A percentile compares a stretch with the other conserved stretches of the same genome.
These are phyloP conservation scores for Lasaia peninsularis DNA, from an alignment of 1,140 invertebrate genomes.

Conservation along the genomic window DNA sequence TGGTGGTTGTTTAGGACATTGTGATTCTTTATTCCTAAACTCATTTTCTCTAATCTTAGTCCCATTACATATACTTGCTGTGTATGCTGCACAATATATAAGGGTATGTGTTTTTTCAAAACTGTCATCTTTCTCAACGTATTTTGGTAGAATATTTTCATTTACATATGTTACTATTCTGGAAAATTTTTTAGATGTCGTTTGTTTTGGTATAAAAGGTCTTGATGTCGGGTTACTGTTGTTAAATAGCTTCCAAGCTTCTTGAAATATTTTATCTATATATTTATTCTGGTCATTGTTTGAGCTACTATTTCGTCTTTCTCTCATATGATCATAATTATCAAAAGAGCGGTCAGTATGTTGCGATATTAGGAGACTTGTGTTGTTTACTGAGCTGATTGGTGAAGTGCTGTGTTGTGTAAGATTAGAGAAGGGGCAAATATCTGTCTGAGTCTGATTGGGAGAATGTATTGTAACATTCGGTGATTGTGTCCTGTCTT, in stretches of 20 bases:
- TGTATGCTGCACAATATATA: slow-evolving; percentile 25
- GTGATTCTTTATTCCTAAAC: slow-evolving; percentile 20
- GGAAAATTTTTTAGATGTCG: slow-evolving; percentile 22
- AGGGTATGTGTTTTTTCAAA: slow-evolving; percentile 22
- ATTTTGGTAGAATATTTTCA: background rate
- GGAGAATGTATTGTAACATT: no score
- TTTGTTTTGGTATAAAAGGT: slow-evolving; percentile 22
- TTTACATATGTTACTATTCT: slow-evolving; percentile 21
- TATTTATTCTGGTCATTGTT: no score
- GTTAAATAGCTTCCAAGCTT: slow-evolving; percentile 1
- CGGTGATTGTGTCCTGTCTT: no score
- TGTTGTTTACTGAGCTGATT: no score
- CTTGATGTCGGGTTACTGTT: slow-evolving; percentile 15
- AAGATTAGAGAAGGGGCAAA: no score
- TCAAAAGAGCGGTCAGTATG: no score
- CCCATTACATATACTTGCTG: slow-evolving; percentile 22
- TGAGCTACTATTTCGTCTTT: no score
- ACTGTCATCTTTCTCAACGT: slow-evolving; percentile 15
- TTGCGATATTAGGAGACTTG: no score
- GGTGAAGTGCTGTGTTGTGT: no score
- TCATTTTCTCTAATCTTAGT: slow-evolving; percentile 22
- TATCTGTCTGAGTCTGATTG: no score
- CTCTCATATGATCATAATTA: no score
- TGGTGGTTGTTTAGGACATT: background rate
- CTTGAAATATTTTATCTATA: background rate